phyloP scores from a whole-genome alignment of 2,797 vertebrate genomes.

The Benthosema pterotum region DNA sequence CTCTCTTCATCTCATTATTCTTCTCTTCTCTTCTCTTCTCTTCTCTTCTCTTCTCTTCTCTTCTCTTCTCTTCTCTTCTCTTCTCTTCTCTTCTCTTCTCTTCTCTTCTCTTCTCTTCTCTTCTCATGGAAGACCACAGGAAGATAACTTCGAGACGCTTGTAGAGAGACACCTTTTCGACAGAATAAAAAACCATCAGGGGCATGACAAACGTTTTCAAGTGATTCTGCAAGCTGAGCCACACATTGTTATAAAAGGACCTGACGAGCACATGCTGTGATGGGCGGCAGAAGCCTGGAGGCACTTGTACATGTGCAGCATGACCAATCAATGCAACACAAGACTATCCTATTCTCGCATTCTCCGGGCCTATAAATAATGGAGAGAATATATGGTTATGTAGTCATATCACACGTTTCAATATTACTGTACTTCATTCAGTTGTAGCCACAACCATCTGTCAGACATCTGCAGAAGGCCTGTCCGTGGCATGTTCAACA shows the following conservation, averaged over 20 bases:
- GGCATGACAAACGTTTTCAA: slow-evolving; percentile 9
- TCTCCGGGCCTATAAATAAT: neutral
- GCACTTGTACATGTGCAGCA: slow-evolving; percentile 3
- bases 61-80: neutral
- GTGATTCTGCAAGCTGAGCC: slow-evolving; percentile 13
- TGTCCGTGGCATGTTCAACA: no score
- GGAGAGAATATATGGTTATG: neutral
- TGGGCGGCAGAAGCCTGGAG: neutral
- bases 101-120: neutral
- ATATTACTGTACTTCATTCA: neutral
- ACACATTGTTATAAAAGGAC: neutral
- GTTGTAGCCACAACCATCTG: no score
- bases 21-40: neutral
- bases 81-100: neutral
- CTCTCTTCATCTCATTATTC: slow-evolving; percentile 1
- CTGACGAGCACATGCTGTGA: neutral
- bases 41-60: neutral
- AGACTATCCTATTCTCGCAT: neutral
- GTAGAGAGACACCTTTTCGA: slow-evolving; percentile 34
- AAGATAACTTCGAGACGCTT: slow-evolving; percentile 39
- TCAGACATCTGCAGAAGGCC: no score
- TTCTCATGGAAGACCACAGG: slow-evolving; percentile 17
- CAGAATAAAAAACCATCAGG: slow-evolving; percentile 45
- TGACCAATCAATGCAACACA: slow-evolving; percentile 2
- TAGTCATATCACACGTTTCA: neutral